Conservation (phyloP, 2,113 vertebrate species). For the Xiphias gladius region DNA sequence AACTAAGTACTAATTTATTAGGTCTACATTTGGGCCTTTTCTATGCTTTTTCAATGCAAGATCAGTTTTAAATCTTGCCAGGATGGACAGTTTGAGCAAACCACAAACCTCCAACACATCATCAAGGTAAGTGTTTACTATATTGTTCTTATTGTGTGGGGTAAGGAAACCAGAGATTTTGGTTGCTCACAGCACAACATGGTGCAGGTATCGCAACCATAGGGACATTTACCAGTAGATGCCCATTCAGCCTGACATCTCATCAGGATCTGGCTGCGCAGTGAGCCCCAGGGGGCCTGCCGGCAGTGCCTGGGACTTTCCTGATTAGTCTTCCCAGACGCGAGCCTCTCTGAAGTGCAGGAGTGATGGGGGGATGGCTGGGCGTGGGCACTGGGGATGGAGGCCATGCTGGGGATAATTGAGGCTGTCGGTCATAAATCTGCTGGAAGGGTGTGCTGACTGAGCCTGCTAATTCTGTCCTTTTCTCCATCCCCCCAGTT, state of each 20-base stretch:
- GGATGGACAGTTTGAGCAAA: not conserved
- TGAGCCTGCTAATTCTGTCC: constrained; percentile 58
- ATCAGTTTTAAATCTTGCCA: not conserved
- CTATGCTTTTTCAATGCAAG: not conserved
- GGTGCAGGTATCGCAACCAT: constrained; percentile 41
- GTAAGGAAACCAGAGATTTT: constrained; percentile 27
- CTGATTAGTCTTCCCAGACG: constrained; percentile 69
- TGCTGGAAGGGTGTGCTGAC: constrained; percentile 49
- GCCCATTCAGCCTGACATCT: constrained; percentile 69
- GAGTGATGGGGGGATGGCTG: constrained; percentile 12
- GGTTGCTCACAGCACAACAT: constrained; percentile 33
- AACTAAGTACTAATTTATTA: not conserved
- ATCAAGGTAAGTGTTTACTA: constrained; percentile 7
- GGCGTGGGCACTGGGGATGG: constrained; percentile 13
- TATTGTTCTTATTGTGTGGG: not conserved
- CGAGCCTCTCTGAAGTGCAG: constrained; percentile 31
- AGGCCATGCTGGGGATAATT: constrained; percentile 72
- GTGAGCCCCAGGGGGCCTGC: constrained; percentile 53
- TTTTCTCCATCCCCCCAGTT: constrained; percentile 26
- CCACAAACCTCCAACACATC: not conserved
- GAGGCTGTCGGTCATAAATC: constrained; percentile 72
- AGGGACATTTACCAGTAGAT: constrained; percentile 52
- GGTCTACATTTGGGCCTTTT: not conserved
- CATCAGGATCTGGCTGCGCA: constrained; percentile 65
- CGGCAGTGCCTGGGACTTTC: constrained; percentile 61